phyloP scores from a whole-genome alignment of 2,113 vertebrate species.

The Daboia siamensis region DNA sequence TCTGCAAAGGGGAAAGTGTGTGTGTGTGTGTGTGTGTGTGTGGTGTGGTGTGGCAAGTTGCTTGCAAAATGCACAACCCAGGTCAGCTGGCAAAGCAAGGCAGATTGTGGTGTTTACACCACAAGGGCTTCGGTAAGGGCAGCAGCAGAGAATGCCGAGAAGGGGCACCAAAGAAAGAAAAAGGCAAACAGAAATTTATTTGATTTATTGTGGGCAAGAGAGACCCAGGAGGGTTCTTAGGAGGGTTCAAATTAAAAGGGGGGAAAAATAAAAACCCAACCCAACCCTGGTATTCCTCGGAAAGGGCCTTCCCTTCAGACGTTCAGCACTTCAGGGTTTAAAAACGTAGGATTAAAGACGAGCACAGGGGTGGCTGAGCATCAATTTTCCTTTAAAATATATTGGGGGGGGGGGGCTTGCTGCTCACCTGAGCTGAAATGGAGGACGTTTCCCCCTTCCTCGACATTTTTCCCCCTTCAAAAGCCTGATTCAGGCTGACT shows the following conservation, averaged over 20 bases:
- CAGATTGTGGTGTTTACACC: conserved; percentile 33
- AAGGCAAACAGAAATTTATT: background rate
- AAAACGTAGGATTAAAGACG: conserved; percentile 17
- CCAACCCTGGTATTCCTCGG: background rate
- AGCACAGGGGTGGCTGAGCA: conserved; percentile 23
- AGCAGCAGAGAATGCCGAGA: conserved; percentile 8
- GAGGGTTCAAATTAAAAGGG: conserved; percentile 12
- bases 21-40: background rate
- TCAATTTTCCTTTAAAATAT: conserved; percentile 1
- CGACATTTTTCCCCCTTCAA: background rate
- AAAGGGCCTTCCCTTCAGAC: background rate
- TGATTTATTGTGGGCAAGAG: conserved; percentile 14
- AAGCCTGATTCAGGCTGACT: background rate
- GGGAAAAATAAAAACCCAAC: conserved; percentile 7
- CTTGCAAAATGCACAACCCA: background rate
- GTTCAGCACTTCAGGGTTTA: conserved; percentile 40
- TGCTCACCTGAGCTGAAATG: background rate
- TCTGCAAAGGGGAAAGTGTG: conserved; percentile 26
- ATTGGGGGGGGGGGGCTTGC: background rate
- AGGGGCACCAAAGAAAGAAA: background rate
- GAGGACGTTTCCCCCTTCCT: background rate
- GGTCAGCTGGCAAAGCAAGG: conserved; percentile 19
- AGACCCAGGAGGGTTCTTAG: conserved; percentile 21
- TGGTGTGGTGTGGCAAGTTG: background rate
- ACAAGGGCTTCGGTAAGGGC: conserved; percentile 38